Conservation (phyloP, 2,888 invertebrate genomes). For the Tortricodes alternella region DNA sequence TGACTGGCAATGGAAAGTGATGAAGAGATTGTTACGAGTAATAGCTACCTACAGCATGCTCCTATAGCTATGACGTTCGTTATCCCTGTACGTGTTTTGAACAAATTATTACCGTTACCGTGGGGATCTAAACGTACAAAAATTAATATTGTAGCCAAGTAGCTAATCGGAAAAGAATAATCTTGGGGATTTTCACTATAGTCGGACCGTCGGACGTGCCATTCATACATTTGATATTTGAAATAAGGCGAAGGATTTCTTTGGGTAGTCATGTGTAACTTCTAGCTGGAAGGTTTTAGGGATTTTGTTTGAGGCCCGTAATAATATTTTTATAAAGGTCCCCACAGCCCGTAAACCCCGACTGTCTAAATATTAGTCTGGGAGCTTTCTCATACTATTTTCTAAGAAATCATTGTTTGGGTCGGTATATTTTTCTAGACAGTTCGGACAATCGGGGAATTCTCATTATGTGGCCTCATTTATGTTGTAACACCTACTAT, state of each 20-base stretch:
- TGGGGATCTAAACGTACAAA: slow-evolving; percentile 43
- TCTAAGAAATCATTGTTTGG: slow-evolving; percentile 21
- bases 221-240: neutral
- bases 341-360: slow-evolving; percentile 26
- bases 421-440: slow-evolving; percentile 31
- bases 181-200: slow-evolving; percentile 6
- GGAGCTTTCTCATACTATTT: slow-evolving; percentile 27
- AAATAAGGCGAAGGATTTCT: slow-evolving; percentile 13
- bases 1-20: slow-evolving; percentile 64
- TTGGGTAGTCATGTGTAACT: slow-evolving; percentile 13
- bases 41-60: slow-evolving; percentile 44
- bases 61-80: slow-evolving; percentile 62
- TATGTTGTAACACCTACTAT: neutral
- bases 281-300: slow-evolving; percentile 10
- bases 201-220: neutral
- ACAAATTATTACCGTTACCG: slow-evolving; percentile 54
- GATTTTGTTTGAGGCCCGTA: slow-evolving; percentile 23
- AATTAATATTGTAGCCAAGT: slow-evolving; percentile 13
- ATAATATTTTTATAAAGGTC: slow-evolving; percentile 30
- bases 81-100: slow-evolving; percentile 62
- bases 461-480: slow-evolving; percentile 11
- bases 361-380: slow-evolving; percentile 32
- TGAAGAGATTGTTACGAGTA: slow-evolving; percentile 58
- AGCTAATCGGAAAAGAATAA: slow-evolving; percentile 13
- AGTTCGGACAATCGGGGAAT: slow-evolving; percentile 7